These are phyloP conservation scores for Mesoligia furuncula DNA, from an alignment of 2,888 invertebrate species.

Conservation along the genomic window DNA sequence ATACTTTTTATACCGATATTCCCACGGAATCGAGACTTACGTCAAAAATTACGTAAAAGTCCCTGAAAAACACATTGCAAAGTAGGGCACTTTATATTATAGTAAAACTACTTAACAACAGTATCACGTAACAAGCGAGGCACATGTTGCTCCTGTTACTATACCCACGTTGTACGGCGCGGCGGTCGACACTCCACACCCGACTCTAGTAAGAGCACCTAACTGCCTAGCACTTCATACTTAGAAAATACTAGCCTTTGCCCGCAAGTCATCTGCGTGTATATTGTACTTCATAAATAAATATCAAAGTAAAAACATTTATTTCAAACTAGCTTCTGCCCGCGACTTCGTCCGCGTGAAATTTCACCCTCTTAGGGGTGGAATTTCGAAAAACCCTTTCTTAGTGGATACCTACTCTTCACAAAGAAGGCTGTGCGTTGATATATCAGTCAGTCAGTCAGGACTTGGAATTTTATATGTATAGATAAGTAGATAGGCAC, in stretches of 20 bases:
- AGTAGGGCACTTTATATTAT: too few relatives aligned
- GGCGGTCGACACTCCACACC: conserved; percentile 7
- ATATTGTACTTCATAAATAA: background rate
- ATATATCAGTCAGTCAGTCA: too few relatives aligned
- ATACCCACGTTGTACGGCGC: conserved; percentile 8
- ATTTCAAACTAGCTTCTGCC: too few relatives aligned
- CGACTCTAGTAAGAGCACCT: conserved; percentile 4
- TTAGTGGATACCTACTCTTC: too few relatives aligned
- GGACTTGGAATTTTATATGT: too few relatives aligned
- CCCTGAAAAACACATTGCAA: background rate
- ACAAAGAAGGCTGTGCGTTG: too few relatives aligned
- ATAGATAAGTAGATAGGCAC: too few relatives aligned
- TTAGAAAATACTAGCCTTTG: background rate
- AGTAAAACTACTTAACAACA: conserved; percentile 2
- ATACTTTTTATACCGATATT: background rate
- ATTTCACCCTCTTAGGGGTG: too few relatives aligned
- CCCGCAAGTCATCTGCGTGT: background rate
- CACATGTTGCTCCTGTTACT: conserved; percentile 27
- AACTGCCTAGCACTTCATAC: conserved; percentile 1
- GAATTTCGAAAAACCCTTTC: too few relatives aligned
- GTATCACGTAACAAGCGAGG: conserved; percentile 19
- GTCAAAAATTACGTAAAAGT: background rate
- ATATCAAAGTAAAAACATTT: too few relatives aligned
- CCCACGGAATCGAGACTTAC: background rate
- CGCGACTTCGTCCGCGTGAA: too few relatives aligned